A percentile compares a stretch with the other conserved stretches of the same genome.
Evolutionary conservation across 2,888 invertebrate species (phyloP).

Genomic region (Papilio demoleus): DNA sequence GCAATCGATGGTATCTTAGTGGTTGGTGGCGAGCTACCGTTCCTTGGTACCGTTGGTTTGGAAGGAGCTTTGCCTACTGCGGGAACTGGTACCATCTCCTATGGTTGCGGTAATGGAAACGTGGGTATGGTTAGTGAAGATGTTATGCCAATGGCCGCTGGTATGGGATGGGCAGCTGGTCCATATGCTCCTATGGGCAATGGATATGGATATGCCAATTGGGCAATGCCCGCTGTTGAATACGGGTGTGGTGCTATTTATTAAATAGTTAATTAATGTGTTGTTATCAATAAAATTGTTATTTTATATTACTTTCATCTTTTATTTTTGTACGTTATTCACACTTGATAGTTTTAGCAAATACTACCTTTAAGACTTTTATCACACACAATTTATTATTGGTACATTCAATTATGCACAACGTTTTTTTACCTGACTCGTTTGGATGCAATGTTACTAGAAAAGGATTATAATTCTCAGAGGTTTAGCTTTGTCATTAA

Average conservation of each 20-base stretch:
- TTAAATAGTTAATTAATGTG: background rate
- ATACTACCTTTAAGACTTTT: no score
- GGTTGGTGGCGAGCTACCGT: slow-evolving; percentile 60
- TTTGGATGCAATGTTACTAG: no score
- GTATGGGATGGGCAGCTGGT: slow-evolving; percentile 26
- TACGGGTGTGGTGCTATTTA: slow-evolving; percentile 18
- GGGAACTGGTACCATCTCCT: slow-evolving; percentile 57
- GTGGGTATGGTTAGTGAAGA: slow-evolving; percentile 54
- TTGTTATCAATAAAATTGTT: background rate
- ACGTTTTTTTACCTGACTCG: no score
- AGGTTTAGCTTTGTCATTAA: no score
- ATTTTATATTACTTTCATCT: background rate
- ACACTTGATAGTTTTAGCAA: background rate
- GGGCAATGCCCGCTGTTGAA: slow-evolving; percentile 11
- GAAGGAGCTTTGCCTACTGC: slow-evolving; percentile 57
- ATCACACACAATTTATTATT: no score
- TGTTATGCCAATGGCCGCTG: slow-evolving; percentile 42
- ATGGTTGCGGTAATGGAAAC: slow-evolving; percentile 59
- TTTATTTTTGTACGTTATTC: background rate
- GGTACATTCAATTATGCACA: no score
- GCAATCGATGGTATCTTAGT: slow-evolving; percentile 56
- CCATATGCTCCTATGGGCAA: slow-evolving; percentile 39
- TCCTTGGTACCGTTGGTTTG: slow-evolving; percentile 59
- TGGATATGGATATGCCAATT: slow-evolving; percentile 26
- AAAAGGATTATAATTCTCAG: no score